Evolutionary conservation across 2,113 vertebrate genomes (phyloP).

Genomic region (Pseudorasbora parva): DNA sequence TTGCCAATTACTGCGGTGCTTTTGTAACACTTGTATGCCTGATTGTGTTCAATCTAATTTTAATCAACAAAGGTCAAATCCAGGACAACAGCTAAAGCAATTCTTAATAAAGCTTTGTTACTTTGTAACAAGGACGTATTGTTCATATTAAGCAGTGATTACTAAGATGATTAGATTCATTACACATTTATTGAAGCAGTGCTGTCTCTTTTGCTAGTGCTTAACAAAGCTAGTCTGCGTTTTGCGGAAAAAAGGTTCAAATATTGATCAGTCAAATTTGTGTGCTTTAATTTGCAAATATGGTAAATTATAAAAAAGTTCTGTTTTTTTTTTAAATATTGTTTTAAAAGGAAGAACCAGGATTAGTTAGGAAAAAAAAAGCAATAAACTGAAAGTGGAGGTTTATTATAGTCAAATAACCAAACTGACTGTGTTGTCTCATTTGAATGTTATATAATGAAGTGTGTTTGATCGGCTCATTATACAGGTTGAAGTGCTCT

Average conservation of each 20-base stretch:
- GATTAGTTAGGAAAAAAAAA: background rate
- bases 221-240: background rate
- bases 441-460: conserved; percentile 51
- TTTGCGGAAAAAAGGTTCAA: background rate
- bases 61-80: conserved; percentile 57
- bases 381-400: conserved; percentile 8
- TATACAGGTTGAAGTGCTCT: conserved; percentile 37
- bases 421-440: background rate
- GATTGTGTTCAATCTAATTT: conserved; percentile 55
- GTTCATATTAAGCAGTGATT: conserved; percentile 60
- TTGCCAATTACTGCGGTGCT: conserved; percentile 38
- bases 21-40: conserved; percentile 48
- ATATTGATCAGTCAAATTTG: background rate
- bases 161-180: conserved; percentile 55
- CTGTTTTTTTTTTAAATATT: too few relatives aligned
- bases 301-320: too few relatives aligned
- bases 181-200: conserved; percentile 57
- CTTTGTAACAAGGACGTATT: conserved; percentile 55
- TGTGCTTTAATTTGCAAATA: background rate
- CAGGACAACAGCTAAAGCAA: conserved; percentile 52
- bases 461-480: conserved; percentile 46
- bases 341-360: background rate
- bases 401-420: background rate
- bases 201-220: conserved; percentile 47
- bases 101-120: conserved; percentile 60